Evolutionary conservation across 2,888 invertebrate species (phyloP).

Genomic region (Fissipunctia ypsillon): DNA sequence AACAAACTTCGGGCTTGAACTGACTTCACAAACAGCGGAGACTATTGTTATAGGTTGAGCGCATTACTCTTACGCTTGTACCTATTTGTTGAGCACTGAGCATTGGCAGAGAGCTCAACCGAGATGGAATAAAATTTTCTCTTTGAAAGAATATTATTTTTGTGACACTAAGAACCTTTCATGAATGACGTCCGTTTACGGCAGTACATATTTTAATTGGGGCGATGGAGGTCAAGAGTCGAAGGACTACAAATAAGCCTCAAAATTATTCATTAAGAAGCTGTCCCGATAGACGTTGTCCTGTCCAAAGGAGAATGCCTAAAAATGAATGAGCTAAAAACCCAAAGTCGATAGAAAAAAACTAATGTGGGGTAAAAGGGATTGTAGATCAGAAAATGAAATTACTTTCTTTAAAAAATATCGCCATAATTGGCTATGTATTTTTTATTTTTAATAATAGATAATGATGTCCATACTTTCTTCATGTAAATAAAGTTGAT

Average conservation of each 20-base stretch:
- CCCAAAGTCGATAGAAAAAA: too few relatives aligned
- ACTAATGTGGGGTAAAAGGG: too few relatives aligned
- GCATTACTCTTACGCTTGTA: not conserved
- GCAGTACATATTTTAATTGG: not conserved
- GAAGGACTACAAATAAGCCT: not conserved
- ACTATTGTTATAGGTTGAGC: not conserved
- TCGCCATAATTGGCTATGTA: too few relatives aligned
- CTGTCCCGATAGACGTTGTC: too few relatives aligned
- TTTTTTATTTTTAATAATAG: too few relatives aligned
- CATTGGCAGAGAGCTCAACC: not conserved
- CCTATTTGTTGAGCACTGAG: slow-evolving; percentile 13
- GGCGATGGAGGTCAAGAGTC: not conserved
- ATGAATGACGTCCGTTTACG: not conserved
- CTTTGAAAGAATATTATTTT: not conserved
- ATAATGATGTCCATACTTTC: too few relatives aligned
- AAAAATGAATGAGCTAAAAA: too few relatives aligned
- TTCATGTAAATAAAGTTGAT: too few relatives aligned
- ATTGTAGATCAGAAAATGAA: too few relatives aligned
- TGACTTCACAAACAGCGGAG: slow-evolving; percentile 28
- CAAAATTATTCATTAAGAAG: too few relatives aligned
- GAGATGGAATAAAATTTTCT: not conserved
- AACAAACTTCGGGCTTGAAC: slow-evolving; percentile 27
- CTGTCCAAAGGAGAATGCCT: too few relatives aligned
- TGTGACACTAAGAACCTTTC: not conserved
- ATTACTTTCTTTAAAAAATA: too few relatives aligned